Percentiles rank a stretch among this genome's conserved stretches.
Evolutionary conservation across 2,888 invertebrate species (phyloP).

Genomic region (Agriopis marginaria): DNA sequence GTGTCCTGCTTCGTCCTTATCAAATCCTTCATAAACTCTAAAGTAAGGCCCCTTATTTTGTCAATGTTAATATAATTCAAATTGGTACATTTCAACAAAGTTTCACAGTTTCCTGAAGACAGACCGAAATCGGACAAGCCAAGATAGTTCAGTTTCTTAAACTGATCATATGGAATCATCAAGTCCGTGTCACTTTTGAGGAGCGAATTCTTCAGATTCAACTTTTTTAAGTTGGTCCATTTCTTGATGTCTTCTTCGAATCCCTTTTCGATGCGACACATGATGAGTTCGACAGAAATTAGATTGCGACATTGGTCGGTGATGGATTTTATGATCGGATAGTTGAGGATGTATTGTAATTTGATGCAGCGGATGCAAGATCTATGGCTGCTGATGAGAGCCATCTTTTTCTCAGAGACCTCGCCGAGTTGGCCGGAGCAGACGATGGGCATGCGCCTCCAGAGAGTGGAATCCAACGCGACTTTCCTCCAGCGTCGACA

Average conservation of each 20-base stretch:
- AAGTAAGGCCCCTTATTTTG: slow-evolving; percentile 70
- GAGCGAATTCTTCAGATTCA: slow-evolving; percentile 76
- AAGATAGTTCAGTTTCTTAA: slow-evolving; percentile 66
- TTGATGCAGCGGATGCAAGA: slow-evolving; percentile 67
- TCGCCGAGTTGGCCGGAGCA: slow-evolving; percentile 75
- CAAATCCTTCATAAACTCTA: slow-evolving; percentile 67
- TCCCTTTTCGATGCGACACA: slow-evolving; percentile 73
- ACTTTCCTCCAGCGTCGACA: slow-evolving; percentile 72
- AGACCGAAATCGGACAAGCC: slow-evolving; percentile 78
- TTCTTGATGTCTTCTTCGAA: slow-evolving; percentile 66
- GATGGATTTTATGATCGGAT: slow-evolving; percentile 65
- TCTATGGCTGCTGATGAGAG: slow-evolving; percentile 67
- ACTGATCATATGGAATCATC: slow-evolving; percentile 66
- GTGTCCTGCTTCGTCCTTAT: slow-evolving; percentile 65
- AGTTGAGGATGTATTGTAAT: slow-evolving; percentile 75
- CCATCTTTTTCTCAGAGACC: slow-evolving; percentile 64
- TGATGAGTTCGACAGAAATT: slow-evolving; percentile 71
- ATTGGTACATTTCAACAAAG: slow-evolving; percentile 66
- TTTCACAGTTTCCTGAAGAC: slow-evolving; percentile 64
- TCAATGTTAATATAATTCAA: slow-evolving; percentile 75
- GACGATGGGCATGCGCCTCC: slow-evolving; percentile 67
- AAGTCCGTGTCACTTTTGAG: slow-evolving; percentile 60
- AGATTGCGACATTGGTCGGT: slow-evolving; percentile 69
- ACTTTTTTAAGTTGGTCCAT: slow-evolving; percentile 70
- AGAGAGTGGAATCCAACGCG: slow-evolving; percentile 65